These are phyloP conservation scores for Caerostris darwini DNA, from an alignment of 1,140 invertebrate species.

Conservation along the genomic window DNA sequence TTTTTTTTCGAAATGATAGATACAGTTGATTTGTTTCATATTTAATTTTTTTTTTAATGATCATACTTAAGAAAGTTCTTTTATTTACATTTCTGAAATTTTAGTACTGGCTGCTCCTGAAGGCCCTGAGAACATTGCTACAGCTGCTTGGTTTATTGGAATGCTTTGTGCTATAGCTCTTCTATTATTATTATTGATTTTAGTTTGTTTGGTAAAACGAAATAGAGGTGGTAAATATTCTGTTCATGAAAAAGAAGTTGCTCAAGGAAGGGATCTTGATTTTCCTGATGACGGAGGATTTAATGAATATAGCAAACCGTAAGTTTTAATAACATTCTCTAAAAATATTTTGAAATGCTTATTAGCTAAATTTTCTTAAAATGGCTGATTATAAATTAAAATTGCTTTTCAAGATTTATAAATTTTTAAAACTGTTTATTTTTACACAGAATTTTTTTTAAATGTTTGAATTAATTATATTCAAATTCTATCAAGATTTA, in stretches of 20 bases:
- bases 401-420: no score
- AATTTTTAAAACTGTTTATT: no score
- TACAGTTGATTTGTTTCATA: not conserved
- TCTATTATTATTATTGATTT: slow-evolving; percentile 93
- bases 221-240: slow-evolving; percentile 97
- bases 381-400: no score
- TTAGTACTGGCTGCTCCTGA: slow-evolving; percentile 74
- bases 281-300: slow-evolving; percentile 93
- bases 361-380: no score
- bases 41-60: not conserved
- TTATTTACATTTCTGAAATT: slow-evolving; percentile 20
- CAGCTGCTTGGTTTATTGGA: slow-evolving; percentile 92
- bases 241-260: slow-evolving; percentile 96
- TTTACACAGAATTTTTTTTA: no score
- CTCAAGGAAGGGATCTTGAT: slow-evolving; percentile 92
- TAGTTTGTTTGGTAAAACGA: slow-evolving; percentile 95
- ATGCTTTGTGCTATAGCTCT: slow-evolving; percentile 97
- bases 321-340: slow-evolving; percentile 81
- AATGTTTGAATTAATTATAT: no score
- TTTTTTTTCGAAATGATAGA: not conserved
- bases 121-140: slow-evolving; percentile 72
- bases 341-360: no score
- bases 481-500: no score
- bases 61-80: not conserved
- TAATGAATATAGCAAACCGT: slow-evolving; percentile 97